phyloP scores from a whole-genome alignment of 2,888 invertebrate genomes.

The Drosophila testacea region DNA sequence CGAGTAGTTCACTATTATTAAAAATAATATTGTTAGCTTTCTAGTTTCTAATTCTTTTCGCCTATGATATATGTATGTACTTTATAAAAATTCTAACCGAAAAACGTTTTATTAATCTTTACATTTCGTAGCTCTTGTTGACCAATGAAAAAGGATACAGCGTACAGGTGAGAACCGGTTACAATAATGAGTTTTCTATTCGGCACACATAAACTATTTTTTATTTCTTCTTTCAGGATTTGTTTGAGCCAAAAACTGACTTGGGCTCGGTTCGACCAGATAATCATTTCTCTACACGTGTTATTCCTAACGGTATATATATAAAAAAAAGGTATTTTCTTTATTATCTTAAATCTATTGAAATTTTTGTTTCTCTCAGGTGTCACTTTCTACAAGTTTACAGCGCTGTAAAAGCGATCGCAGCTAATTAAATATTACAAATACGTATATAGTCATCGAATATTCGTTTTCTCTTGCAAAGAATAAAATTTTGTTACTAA shows the following conservation, averaged over 20 bases:
- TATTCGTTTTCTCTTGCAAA: background rate
- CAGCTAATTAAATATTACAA: background rate
- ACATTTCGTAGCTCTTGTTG: constrained; percentile 77
- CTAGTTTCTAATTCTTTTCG: too few species aligned
- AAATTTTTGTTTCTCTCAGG: constrained; percentile 52
- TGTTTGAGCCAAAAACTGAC: constrained; percentile 50
- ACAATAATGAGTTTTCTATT: background rate
- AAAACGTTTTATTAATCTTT: background rate
- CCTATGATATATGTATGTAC: too few species aligned
- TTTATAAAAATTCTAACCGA: too few species aligned
- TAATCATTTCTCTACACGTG: constrained; percentile 65
- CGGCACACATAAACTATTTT: background rate
- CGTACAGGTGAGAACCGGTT: constrained; percentile 65
- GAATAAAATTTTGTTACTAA: constrained; percentile 1
- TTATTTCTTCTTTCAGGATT: constrained; percentile 48
- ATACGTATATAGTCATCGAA: constrained; percentile 5
- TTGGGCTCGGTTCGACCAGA: constrained; percentile 29
- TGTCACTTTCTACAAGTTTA: constrained; percentile 80
- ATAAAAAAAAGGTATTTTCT: background rate
- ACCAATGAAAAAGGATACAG: constrained; percentile 77
- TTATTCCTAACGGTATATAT: constrained; percentile 76
- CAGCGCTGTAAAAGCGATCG: constrained; percentile 44
- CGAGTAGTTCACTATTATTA: too few species aligned
- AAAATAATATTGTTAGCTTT: too few species aligned
- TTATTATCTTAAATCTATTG: background rate